Evolutionary conservation across 2,113 vertebrate genomes (phyloP).

Genomic region (Phodopus roborovskii): DNA sequence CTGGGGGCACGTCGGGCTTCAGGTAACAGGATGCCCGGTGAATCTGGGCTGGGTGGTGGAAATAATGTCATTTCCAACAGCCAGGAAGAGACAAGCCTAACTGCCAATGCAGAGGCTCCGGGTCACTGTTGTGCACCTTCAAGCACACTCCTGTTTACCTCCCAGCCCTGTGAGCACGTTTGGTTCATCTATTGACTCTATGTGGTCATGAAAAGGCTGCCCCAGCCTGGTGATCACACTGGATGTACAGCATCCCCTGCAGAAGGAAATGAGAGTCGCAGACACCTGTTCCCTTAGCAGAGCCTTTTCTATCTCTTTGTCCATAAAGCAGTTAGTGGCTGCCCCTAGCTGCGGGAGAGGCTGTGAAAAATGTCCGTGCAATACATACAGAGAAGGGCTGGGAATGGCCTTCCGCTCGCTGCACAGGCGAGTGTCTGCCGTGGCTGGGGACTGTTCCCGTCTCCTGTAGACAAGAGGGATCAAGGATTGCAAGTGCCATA

Average conservation of each 20-base stretch:
- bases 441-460: no score
- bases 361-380: not conserved
- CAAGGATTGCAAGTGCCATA: not conserved
- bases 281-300: not conserved
- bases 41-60: not conserved
- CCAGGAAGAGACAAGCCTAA: not conserved
- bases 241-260: not conserved
- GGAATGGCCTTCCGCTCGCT: not conserved
- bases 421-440: not conserved
- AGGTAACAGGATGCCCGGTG: not conserved
- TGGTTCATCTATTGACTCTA: fast-evolving
- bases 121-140: not conserved
- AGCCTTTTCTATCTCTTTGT: not conserved
- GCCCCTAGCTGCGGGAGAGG: not conserved
- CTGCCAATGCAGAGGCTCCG: not conserved
- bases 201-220: not conserved
- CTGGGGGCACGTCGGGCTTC: not conserved
- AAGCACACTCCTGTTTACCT: not conserved
- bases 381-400: not conserved
- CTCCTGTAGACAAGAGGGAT: not conserved
- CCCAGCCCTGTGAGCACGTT: not conserved
- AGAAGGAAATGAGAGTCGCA: not conserved
- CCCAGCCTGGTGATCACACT: not conserved
- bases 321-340: not conserved
- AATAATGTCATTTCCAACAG: not conserved